A percentile compares a stretch with the other conserved stretches of the same genome.
phyloP scores from a whole-genome alignment of 2,797 vertebrate genomes.

The Ibycter americanus region DNA sequence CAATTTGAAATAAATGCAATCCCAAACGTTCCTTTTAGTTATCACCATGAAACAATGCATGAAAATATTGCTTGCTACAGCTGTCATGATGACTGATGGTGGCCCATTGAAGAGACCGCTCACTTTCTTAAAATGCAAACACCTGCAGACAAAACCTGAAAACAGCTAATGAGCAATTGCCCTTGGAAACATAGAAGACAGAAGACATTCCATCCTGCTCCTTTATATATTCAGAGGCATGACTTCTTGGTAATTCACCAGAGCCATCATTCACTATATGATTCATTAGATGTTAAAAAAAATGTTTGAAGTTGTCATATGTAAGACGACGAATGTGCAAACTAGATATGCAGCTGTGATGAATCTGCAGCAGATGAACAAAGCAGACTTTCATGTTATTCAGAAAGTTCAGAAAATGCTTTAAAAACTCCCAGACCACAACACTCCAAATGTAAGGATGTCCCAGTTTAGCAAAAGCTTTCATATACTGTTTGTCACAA shows the following conservation, averaged over 20 bases:
- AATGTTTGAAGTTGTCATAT: slow-evolving; percentile 10
- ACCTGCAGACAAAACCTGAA: slow-evolving; percentile 5
- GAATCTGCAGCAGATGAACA: background rate
- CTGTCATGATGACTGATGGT: slow-evolving; percentile 37
- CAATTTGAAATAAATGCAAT: background rate
- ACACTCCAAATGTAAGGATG: background rate
- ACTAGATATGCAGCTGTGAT: background rate
- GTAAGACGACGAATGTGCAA: slow-evolving; percentile 14
- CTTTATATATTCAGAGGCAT: slow-evolving; percentile 21
- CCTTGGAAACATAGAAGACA: background rate
- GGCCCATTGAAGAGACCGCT: background rate
- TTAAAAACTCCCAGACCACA: background rate
- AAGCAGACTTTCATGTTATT: background rate
- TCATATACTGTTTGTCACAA: background rate
- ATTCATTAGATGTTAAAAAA: slow-evolving; percentile 35
- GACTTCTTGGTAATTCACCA: slow-evolving; percentile 19
- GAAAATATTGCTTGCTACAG: background rate
- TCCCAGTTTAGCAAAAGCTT: background rate
- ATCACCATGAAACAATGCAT: background rate
- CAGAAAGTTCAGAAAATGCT: background rate
- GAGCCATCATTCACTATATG: slow-evolving; percentile 13
- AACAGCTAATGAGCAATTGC: slow-evolving; percentile 28
- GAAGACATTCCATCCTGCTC: background rate
- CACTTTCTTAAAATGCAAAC: slow-evolving; percentile 39
- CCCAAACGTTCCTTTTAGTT: background rate